Base-by-base conservation (phyloP, 2,888 invertebrate species). In the Plebejus melissa region DNA sequence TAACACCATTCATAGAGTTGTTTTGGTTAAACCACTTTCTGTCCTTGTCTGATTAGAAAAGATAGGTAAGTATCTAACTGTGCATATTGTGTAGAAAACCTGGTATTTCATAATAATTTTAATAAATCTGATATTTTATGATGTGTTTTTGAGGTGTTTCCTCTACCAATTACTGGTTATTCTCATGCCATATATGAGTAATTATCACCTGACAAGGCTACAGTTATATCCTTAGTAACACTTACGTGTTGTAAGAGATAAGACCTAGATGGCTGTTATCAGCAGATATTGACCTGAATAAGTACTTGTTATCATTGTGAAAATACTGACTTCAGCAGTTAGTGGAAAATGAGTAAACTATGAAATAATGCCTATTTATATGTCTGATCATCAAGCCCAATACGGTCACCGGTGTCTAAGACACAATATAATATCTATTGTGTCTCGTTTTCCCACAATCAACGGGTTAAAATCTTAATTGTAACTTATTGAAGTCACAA, bases 231-330 rank as follows among this genome's bases (percentile, higher is more conserved):
- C 74, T 77, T 76, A 74, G 74, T 50, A 72, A 70, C 74, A 75
- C 41, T 69, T 74, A 46, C 54, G 69, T 69, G 74, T 76, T 75
- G 75, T 74, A 74, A 76, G 75, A 72, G 75, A 75, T 77, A 77
- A 79, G 79, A 78, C 79, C 79, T 83, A 82, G 79, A 80, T 78
- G 74, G 58, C 58, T 81, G 79, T 83, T 90, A 90, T 91, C 90
- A 82, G 77, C 77, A 90, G 89, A 90, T 91, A 89, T 87, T 90
- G 90, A 91, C 91, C 90, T 90, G 84, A 89, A 89, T 91, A 87
- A 84, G 83, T 84, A 82, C 79, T 80, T 16, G 81, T 89, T 90
- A 91, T 91, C 90, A 83, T 7, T 75, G 75, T 88, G 90, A 88
- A 82, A 80, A 77, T 74, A 36, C 46, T 57, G 76, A 46, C 76